Percentiles rank a stretch among this genome's conserved stretches.
Conservation (phyloP, 2,797 vertebrate genomes). For the Pagetopsis macropterus region DNA sequence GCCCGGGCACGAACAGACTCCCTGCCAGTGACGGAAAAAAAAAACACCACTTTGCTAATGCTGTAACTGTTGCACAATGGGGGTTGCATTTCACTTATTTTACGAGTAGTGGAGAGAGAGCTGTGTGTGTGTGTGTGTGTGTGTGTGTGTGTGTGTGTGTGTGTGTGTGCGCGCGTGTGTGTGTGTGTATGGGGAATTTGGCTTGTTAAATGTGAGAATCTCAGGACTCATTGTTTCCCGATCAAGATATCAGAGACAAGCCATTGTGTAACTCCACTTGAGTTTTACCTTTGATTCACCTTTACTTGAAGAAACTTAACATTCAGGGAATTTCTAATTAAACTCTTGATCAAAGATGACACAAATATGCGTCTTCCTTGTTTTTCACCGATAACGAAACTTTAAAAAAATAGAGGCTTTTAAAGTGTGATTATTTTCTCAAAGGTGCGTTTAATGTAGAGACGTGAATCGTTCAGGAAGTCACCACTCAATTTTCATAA, state of each 20-base stretch:
- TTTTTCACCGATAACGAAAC: too few species aligned
- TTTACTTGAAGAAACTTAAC: background rate
- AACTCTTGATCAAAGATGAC: too few species aligned
- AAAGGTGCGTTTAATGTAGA: too few species aligned
- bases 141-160: too few species aligned
- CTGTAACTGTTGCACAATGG: constrained; percentile 75
- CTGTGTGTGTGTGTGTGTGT: constrained; percentile 19
- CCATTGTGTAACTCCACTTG: constrained; percentile 23
- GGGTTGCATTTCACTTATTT: constrained; percentile 75
- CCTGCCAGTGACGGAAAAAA: constrained; percentile 58
- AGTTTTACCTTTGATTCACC: constrained; percentile 37
- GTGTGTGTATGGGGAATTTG: constrained; percentile 46
- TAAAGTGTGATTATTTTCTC: too few species aligned
- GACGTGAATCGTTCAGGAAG: too few species aligned
- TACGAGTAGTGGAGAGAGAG: constrained; percentile 62
- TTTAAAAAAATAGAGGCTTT: too few species aligned
- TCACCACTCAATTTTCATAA: too few species aligned
- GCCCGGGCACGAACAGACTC: constrained; percentile 50
- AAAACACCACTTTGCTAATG: constrained; percentile 52
- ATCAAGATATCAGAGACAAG: constrained; percentile 46
- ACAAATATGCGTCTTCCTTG: too few species aligned
- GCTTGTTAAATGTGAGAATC: constrained; percentile 72
- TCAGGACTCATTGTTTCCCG: constrained; percentile 58
- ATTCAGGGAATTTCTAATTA: too few species aligned
- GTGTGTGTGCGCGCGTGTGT: background rate